Base-by-base conservation (phyloP, 2,797 vertebrate species). In the Sebastolobus altivelis region DNA sequence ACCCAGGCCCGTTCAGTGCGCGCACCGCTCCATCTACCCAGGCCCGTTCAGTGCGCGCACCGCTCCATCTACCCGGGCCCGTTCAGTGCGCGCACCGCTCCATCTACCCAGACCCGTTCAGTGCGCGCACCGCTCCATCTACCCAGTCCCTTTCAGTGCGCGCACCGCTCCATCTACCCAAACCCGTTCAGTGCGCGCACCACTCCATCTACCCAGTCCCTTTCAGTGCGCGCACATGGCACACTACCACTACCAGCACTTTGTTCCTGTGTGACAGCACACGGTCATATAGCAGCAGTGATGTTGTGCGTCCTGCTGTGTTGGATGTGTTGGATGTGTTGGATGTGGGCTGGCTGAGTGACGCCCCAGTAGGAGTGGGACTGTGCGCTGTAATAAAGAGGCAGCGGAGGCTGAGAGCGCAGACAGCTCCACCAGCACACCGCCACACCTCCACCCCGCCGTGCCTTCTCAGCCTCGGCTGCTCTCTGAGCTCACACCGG, bases 361-460 rank as follows among this genome's bases (percentile, higher is more conserved):
- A 93, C 92, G 96, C 87, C 94, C 88, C 89, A 72, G 91, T 79
- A 93, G 90, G 92, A 86, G 93, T 94, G 92, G 90, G 89, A 90
- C 92, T 90, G 84, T 76, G 94, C 92, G 90, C 96, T 95, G 93
- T 95, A 95, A 97, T 98, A 98, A 97, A 97, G 97, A 97, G 97
- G 96, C 96, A 93, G 95, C 95, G 92, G 93, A 91, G 86, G 93
- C 91, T 83, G 87, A 92, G 94, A 94, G 94, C 94, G 94, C 96
- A 94, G 93, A 52, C 55, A 12, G 37, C 38, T n/a, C 2, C 72
- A 18, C 79, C 83, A 65, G 11, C 6, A 40, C 22, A 66, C 63
- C 14, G 22, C 37, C 62, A 31, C 56, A 16, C 54, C 11, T 6
- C 18, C 9, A 10, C 84, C 77, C 63, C 78, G 49, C 75, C 54